Base-by-base conservation (phyloP, 2,888 invertebrate species). In the Mamestra brassicae region DNA sequence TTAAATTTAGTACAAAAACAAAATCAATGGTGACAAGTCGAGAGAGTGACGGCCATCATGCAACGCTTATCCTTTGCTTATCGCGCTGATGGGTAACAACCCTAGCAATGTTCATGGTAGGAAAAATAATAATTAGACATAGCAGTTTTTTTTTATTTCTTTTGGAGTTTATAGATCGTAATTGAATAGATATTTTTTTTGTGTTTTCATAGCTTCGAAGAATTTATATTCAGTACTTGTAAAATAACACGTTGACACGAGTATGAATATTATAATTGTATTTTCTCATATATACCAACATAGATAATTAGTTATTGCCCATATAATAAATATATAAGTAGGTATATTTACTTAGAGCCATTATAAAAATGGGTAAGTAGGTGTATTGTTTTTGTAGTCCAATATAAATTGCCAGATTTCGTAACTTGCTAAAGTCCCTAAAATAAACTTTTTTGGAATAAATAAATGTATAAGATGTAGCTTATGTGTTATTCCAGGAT, bases 91-190 rank as follows among this genome's bases (percentile, higher is more conserved):
- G 47, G 67, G 61, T 50, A 5, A 54, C 5, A 2, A 61, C 38
- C 78, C 13, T 76, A 11, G 1, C 26, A 26, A 61, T 6, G n/a
- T 50, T 50, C 17, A 55, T 10, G 26, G 6, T 50, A 36, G 0
- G 26, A 54, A 61, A 68, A 62, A 42, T 68, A n/a, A 69, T 68
- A 34, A 78, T 77, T 61, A 42, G 15, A 15, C 42, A 50, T 13
- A 36, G 0, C 4, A 34, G 47, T 34, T 61, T 38, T 74, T 75
- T 70, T 74, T 47, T 26, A 4, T 36, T 34, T 42, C 7, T 74
- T 45, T 52, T 61, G 15, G 1, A 73, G 6, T 17, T 36, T 61
- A 13, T 47, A 15, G 45, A 38, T 54, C 13, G 11, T 26, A 38
- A 38, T 11, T 42, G 11, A 45, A 45, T 10, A 15, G 7, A 15